Base-by-base conservation (phyloP, 2,113 vertebrate genomes). In the Marmota monax region DNA sequence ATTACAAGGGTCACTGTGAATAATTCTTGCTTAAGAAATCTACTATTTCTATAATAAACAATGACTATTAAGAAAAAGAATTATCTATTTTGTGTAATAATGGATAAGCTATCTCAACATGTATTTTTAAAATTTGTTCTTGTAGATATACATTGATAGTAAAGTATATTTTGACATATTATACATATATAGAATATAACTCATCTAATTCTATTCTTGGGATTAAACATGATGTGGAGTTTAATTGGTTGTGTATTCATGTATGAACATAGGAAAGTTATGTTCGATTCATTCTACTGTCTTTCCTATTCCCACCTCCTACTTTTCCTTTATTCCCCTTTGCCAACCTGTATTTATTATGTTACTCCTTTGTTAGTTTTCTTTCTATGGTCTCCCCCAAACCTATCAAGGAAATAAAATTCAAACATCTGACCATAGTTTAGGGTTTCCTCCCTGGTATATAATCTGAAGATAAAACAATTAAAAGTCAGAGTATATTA, bases 1-100 rank as follows among this genome's bases (percentile, higher is more conserved):
- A 92, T 2, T 13, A 96, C 87, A 95, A 72, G 42, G 56, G 87
- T 92, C 63, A 98, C 72, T 58, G n/a, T 93, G 51, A 97, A 37
- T 96, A 95, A 42, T 74, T 85, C 77, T 97, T 77, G 85, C 87
- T 84, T 53, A 23, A 76, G 73, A 82, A 65, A 73, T 25, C 27
- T 82, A 70, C 27, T 82, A 70, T 63, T 63, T 32, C 72, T 77
- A 56, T 48, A 77, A 91, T 13, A 86, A 77, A 74, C 56, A 84
- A 17, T 76, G 11, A 17, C 37, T 82, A 65, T 92, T 37, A 87
- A 96, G 67, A 85, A 95, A 96, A 97, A 58, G 16, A 92, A 37
- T 92, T 76, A 79, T 3, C 72, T 90, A 48, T 9, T 95, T 79
- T 88, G 27, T 92, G 14, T 42, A 86, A 73, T 73, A 95, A 76